A percentile compares a stretch with the other conserved stretches of the same genome.
These are phyloP conservation scores for Hassar affinis DNA, from an alignment of 2,113 vertebrate genomes.

Conservation along the genomic window DNA sequence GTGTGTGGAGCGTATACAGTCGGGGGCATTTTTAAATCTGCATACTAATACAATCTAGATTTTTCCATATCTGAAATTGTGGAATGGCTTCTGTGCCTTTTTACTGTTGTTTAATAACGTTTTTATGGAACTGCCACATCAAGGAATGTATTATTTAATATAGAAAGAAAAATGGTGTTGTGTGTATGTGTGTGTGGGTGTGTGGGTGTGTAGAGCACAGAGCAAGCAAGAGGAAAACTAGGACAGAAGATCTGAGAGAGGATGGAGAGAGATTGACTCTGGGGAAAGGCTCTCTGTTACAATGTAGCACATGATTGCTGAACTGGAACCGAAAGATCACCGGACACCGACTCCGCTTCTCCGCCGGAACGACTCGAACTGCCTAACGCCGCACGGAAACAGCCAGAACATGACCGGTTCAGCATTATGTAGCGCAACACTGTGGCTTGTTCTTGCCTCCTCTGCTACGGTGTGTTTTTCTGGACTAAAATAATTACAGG, in stretches of 20 bases:
- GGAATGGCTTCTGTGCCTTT: neutral
- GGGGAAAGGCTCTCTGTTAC: slow-evolving; percentile 22
- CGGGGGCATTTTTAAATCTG: neutral
- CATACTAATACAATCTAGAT: slow-evolving; percentile 1
- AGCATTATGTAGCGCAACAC: neutral
- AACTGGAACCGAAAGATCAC: slow-evolving; percentile 15
- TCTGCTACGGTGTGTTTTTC: neutral
- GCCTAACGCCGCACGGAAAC: neutral
- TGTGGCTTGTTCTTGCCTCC: neutral
- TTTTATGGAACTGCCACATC: neutral
- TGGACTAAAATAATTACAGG: neutral
- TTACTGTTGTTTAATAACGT: neutral
- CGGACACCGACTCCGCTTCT: neutral
- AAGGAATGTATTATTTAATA: neutral
- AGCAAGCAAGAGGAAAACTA: slow-evolving; percentile 42
- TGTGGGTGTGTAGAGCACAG: neutral
- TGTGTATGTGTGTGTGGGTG: slow-evolving; percentile 3
- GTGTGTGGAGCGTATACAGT: neutral
- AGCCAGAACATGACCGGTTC: neutral
- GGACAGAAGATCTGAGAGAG: slow-evolving; percentile 32
- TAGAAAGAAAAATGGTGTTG: neutral
- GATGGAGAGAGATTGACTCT: slow-evolving; percentile 13
- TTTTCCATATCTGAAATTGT: neutral
- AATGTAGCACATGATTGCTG: slow-evolving; percentile 31
- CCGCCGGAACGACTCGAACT: neutral